Percentiles rank a stretch among this genome's conserved stretches.
These are phyloP conservation scores for Parus major DNA, from an alignment of 2,113 vertebrate genomes.

Conservation along the genomic window DNA sequence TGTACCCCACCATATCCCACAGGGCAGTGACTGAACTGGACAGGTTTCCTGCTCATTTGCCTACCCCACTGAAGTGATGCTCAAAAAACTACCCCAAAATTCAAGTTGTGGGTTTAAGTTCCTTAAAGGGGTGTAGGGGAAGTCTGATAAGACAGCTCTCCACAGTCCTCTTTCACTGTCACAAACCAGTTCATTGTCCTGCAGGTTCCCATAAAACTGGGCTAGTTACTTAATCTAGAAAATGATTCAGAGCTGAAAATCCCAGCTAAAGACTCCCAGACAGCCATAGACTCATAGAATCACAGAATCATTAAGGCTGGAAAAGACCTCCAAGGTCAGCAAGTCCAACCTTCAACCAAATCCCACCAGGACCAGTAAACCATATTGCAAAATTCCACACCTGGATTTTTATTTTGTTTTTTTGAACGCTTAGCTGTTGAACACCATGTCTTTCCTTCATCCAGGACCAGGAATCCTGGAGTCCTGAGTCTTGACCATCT, in stretches of 20 bases:
- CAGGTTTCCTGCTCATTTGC: not conserved
- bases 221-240: not conserved
- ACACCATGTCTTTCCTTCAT: not conserved
- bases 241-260: not conserved
- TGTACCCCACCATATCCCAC: not conserved
- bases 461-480: not conserved
- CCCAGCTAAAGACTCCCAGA: not conserved
- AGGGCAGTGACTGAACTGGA: not conserved
- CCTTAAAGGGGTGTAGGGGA: not conserved
- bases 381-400: fast-evolving
- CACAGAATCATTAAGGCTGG: not conserved
- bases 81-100: not conserved
- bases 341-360: not conserved
- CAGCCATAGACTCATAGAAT: not conserved
- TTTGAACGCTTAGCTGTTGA: not conserved
- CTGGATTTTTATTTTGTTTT: not conserved
- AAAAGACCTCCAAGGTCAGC: not conserved
- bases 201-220: not conserved
- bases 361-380: not conserved
- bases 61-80: fast-evolving
- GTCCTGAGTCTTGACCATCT: not conserved
- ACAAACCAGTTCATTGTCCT: not conserved
- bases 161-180: fast-evolving
- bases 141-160: not conserved
- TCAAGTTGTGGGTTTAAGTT: not conserved